A percentile compares a stretch with the other conserved stretches of the same genome.
Evolutionary conservation across 2,888 invertebrate genomes (phyloP).

Genomic region (Unio pictorum): DNA sequence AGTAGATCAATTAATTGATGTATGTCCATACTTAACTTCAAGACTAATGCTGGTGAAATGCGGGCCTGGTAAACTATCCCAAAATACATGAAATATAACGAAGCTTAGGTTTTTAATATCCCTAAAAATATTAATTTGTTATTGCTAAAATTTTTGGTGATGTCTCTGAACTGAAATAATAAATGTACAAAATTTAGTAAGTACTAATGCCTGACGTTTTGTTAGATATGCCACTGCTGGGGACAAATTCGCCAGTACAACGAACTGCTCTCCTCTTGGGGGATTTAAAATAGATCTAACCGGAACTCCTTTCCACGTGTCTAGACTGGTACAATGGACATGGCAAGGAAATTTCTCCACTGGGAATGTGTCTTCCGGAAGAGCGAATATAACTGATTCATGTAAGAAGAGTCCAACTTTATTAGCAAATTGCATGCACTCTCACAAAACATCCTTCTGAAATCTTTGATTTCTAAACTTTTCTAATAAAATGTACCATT

Average conservation of each 20-base stretch:
- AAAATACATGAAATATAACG: too few relatives aligned
- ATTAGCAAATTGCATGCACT: too few relatives aligned
- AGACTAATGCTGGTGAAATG: too few relatives aligned
- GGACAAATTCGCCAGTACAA: conserved; percentile 38
- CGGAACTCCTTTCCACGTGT: conserved; percentile 49
- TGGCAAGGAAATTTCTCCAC: conserved; percentile 39
- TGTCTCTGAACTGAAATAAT: not conserved
- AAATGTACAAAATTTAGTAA: not conserved
- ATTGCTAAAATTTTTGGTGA: too few relatives aligned
- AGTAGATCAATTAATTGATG: too few relatives aligned
- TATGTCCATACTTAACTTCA: too few relatives aligned
- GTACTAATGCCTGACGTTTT: not conserved
- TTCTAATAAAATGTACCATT: too few relatives aligned
- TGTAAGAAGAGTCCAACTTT: conserved; percentile 25
- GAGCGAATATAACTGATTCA: conserved; percentile 27
- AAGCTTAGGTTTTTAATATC: too few relatives aligned
- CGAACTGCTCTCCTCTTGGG: conserved; percentile 41
- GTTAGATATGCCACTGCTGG: conserved; percentile 54
- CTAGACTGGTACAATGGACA: conserved; percentile 33
- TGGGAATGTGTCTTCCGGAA: conserved; percentile 21
- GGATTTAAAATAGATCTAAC: conserved; percentile 44
- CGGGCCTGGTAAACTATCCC: too few relatives aligned
- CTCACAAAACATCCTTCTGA: too few relatives aligned
- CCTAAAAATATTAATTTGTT: too few relatives aligned
- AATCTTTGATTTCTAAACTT: too few relatives aligned